These are phyloP conservation scores for Anas platyrhynchos DNA, from an alignment of 2,113 vertebrate species.

Conservation along the genomic window DNA sequence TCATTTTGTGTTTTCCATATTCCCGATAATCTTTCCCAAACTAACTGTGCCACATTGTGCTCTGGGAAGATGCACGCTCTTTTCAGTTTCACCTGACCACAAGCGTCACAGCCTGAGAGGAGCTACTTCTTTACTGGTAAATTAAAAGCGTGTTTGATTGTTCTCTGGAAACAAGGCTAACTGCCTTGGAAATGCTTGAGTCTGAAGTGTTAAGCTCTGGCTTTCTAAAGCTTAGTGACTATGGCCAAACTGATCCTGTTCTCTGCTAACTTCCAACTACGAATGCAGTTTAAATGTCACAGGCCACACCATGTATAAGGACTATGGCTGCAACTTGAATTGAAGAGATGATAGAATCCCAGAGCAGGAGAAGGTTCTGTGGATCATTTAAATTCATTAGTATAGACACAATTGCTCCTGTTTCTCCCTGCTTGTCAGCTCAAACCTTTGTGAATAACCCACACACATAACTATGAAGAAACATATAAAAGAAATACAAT, in stretches of 20 bases:
- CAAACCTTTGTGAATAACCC: neutral
- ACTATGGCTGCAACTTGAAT: neutral
- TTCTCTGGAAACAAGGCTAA: neutral
- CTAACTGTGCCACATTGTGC: neutral
- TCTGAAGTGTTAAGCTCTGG: neutral
- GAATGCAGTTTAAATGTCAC: neutral
- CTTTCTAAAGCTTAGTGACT: neutral
- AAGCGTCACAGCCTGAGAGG: neutral
- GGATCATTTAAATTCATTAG: slow-evolving; percentile 3
- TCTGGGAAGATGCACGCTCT: neutral
- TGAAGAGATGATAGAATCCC: neutral
- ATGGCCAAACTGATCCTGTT: neutral
- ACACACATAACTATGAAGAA: neutral
- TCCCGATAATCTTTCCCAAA: neutral
- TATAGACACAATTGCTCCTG: neutral
- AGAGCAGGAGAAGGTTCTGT: neutral
- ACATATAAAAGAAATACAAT: neutral
- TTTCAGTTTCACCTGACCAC: neutral
- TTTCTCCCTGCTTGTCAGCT: neutral
- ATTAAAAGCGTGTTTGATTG: neutral
- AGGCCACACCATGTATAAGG: fast-evolving
- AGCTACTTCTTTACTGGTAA: fast-evolving
- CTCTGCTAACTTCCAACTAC: neutral
- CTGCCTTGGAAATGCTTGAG: neutral
- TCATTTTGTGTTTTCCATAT: neutral